Evolutionary conservation across 2,797 vertebrate genomes (phyloP).

Genomic region (Alcedo quadribrachys): DNA sequence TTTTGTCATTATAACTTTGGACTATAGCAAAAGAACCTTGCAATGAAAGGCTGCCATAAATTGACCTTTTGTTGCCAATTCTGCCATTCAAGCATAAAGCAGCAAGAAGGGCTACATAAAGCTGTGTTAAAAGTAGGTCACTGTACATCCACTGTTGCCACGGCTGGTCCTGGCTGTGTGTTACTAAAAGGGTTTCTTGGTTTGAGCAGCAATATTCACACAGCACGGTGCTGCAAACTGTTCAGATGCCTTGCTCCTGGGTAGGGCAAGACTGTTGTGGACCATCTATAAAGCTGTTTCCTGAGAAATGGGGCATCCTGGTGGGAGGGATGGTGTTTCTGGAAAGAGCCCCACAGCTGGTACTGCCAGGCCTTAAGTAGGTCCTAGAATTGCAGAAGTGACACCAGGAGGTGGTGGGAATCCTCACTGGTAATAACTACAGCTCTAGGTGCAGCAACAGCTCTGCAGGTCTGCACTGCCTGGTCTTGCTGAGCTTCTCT

Average conservation of each 20-base stretch:
- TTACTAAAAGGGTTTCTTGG: background rate
- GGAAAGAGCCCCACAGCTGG: background rate
- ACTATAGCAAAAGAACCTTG: slow-evolving; percentile 7
- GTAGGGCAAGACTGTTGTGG: background rate
- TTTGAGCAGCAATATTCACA: background rate
- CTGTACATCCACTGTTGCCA: slow-evolving; percentile 37
- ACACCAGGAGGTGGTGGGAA: background rate
- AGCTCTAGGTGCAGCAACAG: background rate
- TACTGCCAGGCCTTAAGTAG: background rate
- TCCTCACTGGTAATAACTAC: background rate
- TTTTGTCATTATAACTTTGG: slow-evolving; percentile 31
- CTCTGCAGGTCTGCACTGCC: background rate
- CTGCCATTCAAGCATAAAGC: slow-evolving; percentile 65
- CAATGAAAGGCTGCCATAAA: slow-evolving; percentile 60
- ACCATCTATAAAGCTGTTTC: background rate
- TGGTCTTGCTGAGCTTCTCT: background rate
- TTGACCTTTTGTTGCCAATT: slow-evolving; percentile 62
- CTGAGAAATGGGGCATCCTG: background rate
- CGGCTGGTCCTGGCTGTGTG: background rate
- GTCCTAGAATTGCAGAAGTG: background rate
- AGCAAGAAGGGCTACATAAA: slow-evolving; percentile 42
- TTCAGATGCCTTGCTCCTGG: background rate
- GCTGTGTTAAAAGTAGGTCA: slow-evolving; percentile 64
- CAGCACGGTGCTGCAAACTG: rapidly evolving
- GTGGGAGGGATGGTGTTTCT: background rate